Conservation (phyloP, 2,888 invertebrate species). For the Eilema griseolum region DNA sequence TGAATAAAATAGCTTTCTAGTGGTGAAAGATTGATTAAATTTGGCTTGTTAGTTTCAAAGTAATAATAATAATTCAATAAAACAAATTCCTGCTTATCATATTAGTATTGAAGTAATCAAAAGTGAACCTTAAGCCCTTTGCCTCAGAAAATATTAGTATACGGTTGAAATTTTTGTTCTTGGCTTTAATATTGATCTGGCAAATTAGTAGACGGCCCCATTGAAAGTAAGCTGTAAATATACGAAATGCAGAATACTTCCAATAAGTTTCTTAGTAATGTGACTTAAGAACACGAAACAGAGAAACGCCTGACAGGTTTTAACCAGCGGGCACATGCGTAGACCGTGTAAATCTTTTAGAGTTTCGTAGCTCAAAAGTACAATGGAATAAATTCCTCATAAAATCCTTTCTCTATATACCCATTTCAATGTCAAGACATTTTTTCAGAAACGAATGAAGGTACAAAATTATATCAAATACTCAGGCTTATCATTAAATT, state of each 20-base stretch:
- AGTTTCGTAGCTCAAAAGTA: background rate
- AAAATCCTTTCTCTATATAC: background rate
- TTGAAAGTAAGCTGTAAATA: background rate
- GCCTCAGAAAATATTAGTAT: background rate
- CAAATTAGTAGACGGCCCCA: background rate
- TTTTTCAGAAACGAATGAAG: too few species aligned
- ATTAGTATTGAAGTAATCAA: too few species aligned
- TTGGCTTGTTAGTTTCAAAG: too few species aligned
- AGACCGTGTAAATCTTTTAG: background rate
- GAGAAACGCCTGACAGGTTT: background rate
- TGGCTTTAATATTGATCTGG: background rate
- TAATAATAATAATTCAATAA: too few species aligned
- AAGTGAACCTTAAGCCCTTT: background rate
- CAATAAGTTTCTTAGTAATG: background rate
- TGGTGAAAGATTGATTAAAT: too few species aligned
- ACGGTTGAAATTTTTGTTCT: too few species aligned
- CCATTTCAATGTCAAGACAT: background rate
- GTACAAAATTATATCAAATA: too few species aligned
- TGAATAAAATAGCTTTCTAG: too few species aligned
- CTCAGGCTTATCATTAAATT: too few species aligned
- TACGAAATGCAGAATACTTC: background rate
- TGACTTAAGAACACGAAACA: background rate
- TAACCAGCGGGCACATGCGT: background rate
- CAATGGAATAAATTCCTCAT: background rate
- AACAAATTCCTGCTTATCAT: too few species aligned